Conservation (phyloP, 2,113 vertebrate genomes). For the Megaceryle maxima region DNA sequence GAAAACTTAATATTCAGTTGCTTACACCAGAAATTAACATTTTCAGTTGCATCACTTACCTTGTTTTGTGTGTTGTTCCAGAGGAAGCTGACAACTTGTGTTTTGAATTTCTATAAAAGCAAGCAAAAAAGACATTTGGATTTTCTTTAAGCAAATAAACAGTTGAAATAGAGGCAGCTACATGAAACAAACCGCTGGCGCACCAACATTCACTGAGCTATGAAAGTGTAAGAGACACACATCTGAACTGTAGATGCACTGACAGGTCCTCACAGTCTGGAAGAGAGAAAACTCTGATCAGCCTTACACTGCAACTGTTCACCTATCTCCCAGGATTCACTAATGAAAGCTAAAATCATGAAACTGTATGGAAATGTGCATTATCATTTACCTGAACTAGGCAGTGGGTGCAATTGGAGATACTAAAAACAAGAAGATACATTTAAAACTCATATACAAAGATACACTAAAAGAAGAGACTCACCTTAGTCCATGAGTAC, state of each 20-base stretch:
- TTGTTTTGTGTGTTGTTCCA: conserved; percentile 86
- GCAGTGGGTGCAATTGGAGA: background rate
- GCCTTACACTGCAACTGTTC: background rate
- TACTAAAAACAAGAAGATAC: background rate
- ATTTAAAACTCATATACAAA: background rate
- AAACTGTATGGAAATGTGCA: background rate
- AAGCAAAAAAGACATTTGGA: background rate
- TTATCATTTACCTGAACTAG: background rate
- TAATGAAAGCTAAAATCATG: background rate
- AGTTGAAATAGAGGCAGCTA: background rate
- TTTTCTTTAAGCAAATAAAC: background rate
- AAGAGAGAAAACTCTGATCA: background rate
- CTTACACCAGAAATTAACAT: background rate
- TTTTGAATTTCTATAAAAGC: conserved; percentile 85
- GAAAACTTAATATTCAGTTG: background rate
- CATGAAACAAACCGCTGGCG: background rate
- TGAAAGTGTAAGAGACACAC: background rate
- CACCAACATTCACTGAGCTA: background rate
- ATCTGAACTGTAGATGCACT: background rate
- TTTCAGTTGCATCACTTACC: conserved; percentile 66
- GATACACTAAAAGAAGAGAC: background rate
- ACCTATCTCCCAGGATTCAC: background rate
- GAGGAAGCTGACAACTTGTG: conserved; percentile 85
- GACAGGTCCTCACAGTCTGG: background rate
- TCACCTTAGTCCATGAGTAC: background rate